A percentile compares a stretch with the other conserved stretches of the same genome.
Evolutionary conservation across 2,888 invertebrate genomes (phyloP).

Genomic region (Lithophane ornitopus): DNA sequence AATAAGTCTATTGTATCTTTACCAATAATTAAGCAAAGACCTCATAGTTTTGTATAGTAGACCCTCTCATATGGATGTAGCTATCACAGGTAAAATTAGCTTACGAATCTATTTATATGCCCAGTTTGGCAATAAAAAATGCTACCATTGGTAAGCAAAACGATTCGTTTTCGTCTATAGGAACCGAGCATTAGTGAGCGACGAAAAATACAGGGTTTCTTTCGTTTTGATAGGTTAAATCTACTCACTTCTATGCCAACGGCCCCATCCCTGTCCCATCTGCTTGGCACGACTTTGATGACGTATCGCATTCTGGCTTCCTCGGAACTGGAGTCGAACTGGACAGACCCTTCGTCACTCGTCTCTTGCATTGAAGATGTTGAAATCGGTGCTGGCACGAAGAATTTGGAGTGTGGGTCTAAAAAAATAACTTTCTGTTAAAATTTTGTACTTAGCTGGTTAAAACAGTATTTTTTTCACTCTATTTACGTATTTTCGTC

Average conservation of each 20-base stretch:
- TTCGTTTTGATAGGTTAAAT: background rate
- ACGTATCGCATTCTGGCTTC: slow-evolving; percentile 84
- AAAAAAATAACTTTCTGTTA: background rate
- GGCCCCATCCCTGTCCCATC: slow-evolving; percentile 77
- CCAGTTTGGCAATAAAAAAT: too few relatives aligned
- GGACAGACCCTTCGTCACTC: slow-evolving; percentile 85
- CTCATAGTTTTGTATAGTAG: too few relatives aligned
- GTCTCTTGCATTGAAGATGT: slow-evolving; percentile 84
- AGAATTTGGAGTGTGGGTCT: slow-evolving; percentile 85
- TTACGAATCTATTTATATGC: too few relatives aligned
- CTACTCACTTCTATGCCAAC: slow-evolving; percentile 80
- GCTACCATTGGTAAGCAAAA: too few relatives aligned
- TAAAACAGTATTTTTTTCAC: background rate
- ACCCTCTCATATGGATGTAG: too few relatives aligned
- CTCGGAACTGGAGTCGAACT: slow-evolving; percentile 87
- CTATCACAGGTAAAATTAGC: too few relatives aligned
- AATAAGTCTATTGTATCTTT: too few relatives aligned
- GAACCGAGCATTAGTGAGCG: background rate
- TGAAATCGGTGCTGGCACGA: slow-evolving; percentile 81
- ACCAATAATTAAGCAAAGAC: too few relatives aligned
- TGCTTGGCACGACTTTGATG: slow-evolving; percentile 81
- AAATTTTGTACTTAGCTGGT: too few relatives aligned
- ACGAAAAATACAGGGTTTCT: background rate
- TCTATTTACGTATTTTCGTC: background rate
- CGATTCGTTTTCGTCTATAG: too few relatives aligned